Evolutionary conservation across 2,113 vertebrate genomes (phyloP).

Genomic region (Pimephales promelas): DNA sequence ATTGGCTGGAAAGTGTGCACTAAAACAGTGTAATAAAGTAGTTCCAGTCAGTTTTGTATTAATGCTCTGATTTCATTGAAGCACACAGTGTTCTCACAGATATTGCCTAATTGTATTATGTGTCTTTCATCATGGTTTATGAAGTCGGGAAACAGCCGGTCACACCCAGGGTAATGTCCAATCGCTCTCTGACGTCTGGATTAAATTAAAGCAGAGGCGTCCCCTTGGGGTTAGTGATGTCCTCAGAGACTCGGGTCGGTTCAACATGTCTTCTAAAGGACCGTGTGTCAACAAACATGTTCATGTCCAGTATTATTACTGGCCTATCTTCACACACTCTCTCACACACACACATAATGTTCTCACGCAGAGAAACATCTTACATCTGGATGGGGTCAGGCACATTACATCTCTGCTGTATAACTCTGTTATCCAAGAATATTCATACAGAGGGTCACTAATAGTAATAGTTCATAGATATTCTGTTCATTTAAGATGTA

Average conservation of each 20-base stretch:
- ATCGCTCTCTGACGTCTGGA: neutral
- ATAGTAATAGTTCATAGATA: neutral
- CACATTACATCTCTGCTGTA: slow-evolving; percentile 14
- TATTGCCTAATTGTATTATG: neutral
- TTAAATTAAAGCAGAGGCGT: neutral
- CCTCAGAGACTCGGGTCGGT: no score
- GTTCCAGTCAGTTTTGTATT: no score
- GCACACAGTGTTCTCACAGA: neutral
- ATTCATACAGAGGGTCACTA: neutral
- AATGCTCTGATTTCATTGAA: neutral
- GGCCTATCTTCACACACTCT: no score
- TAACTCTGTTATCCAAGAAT: neutral
- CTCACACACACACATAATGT: no score
- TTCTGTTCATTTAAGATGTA: neutral
- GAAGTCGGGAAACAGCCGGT: neutral
- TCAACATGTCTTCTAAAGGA: no score
- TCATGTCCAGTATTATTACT: no score
- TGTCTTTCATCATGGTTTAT: neutral
- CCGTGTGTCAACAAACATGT: no score
- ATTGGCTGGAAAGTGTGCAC: no score
- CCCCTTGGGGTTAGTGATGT: no score
- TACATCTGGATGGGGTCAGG: no score
- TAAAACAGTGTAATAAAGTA: no score
- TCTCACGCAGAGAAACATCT: no score
- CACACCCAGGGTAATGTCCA: neutral